Percentiles rank a stretch among this genome's conserved stretches.
phyloP scores from a whole-genome alignment of 2,888 invertebrate genomes.

The Drosophila algonquin region DNA sequence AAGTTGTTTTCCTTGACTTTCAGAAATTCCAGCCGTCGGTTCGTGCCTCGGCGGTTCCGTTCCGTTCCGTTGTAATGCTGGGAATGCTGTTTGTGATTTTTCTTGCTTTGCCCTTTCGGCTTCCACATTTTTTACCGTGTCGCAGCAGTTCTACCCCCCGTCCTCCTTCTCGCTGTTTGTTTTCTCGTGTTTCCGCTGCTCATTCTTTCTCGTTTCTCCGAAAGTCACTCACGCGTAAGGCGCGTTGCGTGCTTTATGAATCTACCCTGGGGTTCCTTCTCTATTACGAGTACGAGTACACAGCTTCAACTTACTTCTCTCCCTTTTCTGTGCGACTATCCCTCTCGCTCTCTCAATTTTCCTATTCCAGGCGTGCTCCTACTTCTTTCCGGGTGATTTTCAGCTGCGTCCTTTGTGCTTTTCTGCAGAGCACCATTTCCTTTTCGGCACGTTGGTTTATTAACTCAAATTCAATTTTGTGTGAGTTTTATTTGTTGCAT shows the following conservation, averaged over 20 bases:
- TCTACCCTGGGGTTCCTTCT: slow-evolving; percentile 54
- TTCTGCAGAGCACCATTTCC: slow-evolving; percentile 23
- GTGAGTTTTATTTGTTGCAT: slow-evolving; percentile 70
- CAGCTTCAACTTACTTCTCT: slow-evolving; percentile 30
- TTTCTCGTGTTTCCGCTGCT: slow-evolving; percentile 37
- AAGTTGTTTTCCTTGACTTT: slow-evolving; percentile 4
- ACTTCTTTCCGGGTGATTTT: slow-evolving; percentile 45
- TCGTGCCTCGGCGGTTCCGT: slow-evolving; percentile 36
- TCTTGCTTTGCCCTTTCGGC: slow-evolving; percentile 20
- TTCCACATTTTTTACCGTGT: slow-evolving; percentile 52
- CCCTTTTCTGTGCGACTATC: not conserved
- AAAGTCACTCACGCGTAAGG: slow-evolving; percentile 67
- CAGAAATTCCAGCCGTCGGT: slow-evolving; percentile 27
- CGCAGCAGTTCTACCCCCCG: slow-evolving; percentile 10
- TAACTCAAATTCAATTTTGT: slow-evolving; percentile 73
- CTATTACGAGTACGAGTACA: slow-evolving; percentile 48
- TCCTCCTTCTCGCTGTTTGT: not conserved
- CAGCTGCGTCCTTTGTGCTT: slow-evolving; percentile 34
- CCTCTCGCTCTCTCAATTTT: not conserved
- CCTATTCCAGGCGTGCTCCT: slow-evolving; percentile 31
- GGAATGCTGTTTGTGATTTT: slow-evolving; percentile 74
- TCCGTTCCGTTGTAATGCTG: slow-evolving; percentile 43
- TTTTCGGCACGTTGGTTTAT: slow-evolving; percentile 57
- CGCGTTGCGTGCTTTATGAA: slow-evolving; percentile 68
- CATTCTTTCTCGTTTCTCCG: not conserved